Evolutionary conservation across 2,113 vertebrate genomes (phyloP), one percentile per base, ranked within the genome.

Genomic region (Collichthys lucidus): DNA sequence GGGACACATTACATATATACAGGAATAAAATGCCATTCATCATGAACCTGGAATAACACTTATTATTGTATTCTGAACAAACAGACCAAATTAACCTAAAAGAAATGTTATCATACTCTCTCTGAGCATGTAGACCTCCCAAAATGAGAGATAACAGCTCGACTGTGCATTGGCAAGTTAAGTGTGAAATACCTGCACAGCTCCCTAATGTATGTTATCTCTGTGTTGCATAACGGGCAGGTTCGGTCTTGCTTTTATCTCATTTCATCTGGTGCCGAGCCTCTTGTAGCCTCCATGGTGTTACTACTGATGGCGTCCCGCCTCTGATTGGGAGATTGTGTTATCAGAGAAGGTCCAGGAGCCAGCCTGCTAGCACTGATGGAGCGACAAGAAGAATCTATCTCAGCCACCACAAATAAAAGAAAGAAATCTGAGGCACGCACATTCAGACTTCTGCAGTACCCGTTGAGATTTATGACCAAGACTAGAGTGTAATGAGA

Each of bases 311-410:
- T 74, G 56, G 79, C 71, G 16, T 59, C 44, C 56, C 35, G 4
- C 80, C 49, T 66, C 70, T 65, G 90, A 93, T 92, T 5, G 60
- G 47, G 11, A 73, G 91, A 94, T 93, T 89, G 85, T 86, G 76
- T 94, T 94, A 94, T 95, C 94, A 61, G 44, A 44, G 66, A 22
- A 40, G 83, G 60, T 79, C 83, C 74, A 56, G 91, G 88, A 94
- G 89, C 72, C 89, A 79, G 76, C 52, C 74, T 35, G 83, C 78
- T 82, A 40, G 82, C 24, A 47, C 75, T 47, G 93, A 93, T 94
- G 24, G 60, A 64, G n/a, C 29, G 90, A 92, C 88, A 90, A 90
- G 68, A 72, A 53, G 24, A 29, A 49, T 20, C 56, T 60, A 75
- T 62, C 53, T 75, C 53, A 42, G 67, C 7, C 47, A 31, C 29